Conservation (phyloP, 2,888 invertebrate species). For the Diarsia dahlii region DNA sequence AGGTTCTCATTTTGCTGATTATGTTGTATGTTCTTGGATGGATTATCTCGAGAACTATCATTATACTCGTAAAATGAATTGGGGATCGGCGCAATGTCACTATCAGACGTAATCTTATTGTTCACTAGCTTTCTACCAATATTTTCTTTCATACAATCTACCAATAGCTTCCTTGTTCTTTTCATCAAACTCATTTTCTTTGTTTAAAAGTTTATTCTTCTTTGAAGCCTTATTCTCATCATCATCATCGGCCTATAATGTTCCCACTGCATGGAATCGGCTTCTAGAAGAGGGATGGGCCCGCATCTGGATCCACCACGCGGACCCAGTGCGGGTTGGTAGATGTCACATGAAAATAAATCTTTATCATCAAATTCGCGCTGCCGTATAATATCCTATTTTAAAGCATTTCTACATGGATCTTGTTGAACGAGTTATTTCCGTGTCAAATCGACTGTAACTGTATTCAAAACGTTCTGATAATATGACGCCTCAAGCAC, state of each 20-base stretch:
- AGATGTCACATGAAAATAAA: too few species aligned
- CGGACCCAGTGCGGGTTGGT: too few species aligned
- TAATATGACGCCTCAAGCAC: constrained; percentile 38
- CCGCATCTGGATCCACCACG: too few species aligned
- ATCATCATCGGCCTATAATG: too few species aligned
- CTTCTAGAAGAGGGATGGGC: too few species aligned
- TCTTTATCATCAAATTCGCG: background rate
- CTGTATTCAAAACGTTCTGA: constrained; percentile 51
- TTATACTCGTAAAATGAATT: background rate
- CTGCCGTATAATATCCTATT: background rate
- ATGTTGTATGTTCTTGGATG: background rate
- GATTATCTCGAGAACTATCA: background rate
- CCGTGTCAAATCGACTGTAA: constrained; percentile 49
- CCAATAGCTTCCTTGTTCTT: background rate
- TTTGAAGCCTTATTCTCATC: background rate
- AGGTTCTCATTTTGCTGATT: background rate
- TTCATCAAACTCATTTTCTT: background rate
- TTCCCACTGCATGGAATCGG: too few species aligned
- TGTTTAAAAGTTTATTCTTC: background rate
- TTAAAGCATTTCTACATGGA: background rate
- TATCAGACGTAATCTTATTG: background rate
- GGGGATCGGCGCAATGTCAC: background rate
- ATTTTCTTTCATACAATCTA: background rate
- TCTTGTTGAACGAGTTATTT: constrained; percentile 44
- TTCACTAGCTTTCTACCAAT: background rate